phyloP scores from a whole-genome alignment of 2,797 vertebrate species.

The Platyrinchus mystaceus region DNA sequence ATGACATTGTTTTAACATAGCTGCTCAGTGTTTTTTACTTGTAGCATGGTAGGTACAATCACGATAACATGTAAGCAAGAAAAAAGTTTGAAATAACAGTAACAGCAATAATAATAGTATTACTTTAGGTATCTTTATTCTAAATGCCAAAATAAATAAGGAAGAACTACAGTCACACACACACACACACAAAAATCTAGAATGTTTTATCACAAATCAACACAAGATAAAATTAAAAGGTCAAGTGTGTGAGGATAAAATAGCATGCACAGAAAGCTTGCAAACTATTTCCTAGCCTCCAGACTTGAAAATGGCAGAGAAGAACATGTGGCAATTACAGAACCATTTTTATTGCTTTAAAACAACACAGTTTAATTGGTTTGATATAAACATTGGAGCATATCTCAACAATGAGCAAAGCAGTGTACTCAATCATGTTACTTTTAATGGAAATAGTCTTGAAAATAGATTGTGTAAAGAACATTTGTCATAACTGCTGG shows the following conservation, averaged over 20 bases:
- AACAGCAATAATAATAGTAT: neutral
- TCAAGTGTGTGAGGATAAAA: neutral
- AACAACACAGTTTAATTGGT: constrained; percentile 38
- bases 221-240: neutral
- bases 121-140: neutral
- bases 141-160: neutral
- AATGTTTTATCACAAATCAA: neutral
- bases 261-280: neutral
- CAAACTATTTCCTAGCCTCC: neutral
- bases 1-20: neutral
- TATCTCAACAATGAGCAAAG: constrained; percentile 46
- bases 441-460: constrained; percentile 69
- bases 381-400: constrained; percentile 54
- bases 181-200: neutral
- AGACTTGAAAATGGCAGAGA: constrained; percentile 18
- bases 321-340: constrained; percentile 42
- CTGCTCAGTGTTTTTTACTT: neutral
- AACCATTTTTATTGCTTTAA: constrained; percentile 52
- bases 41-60: neutral
- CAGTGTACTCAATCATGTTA: constrained; percentile 47
- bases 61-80: neutral
- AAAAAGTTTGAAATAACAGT: neutral
- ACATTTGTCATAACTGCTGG: constrained; percentile 44
- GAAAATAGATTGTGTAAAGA: constrained; percentile 37
- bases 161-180: neutral